phyloP scores from a whole-genome alignment of 2,797 vertebrate genomes.

The Rhyacichthys aspro region DNA sequence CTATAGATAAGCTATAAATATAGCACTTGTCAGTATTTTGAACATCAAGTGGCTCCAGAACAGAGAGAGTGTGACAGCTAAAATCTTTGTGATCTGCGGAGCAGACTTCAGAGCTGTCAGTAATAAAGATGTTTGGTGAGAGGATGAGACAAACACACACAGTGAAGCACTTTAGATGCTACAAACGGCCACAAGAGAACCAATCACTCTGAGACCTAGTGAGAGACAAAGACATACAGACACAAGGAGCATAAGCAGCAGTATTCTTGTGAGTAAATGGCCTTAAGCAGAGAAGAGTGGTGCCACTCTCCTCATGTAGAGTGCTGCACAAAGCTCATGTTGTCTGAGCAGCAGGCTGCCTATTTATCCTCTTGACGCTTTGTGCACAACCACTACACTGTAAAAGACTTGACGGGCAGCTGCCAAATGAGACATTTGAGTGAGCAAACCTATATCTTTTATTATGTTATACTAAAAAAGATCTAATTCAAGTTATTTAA shows the following conservation, averaged over 20 bases:
- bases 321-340: conserved; percentile 61
- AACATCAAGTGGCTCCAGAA: conserved; percentile 61
- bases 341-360: conserved; percentile 57
- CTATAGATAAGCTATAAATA: conserved; percentile 72
- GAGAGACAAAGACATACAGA: conserved; percentile 59
- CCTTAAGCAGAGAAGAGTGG: conserved; percentile 69
- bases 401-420: conserved; percentile 38
- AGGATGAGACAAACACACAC: conserved; percentile 42
- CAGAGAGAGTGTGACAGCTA: conserved; percentile 56
- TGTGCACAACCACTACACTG: conserved; percentile 34
- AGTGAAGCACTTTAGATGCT: conserved; percentile 66
- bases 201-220: conserved; percentile 58
- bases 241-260: conserved; percentile 52
- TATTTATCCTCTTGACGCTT: conserved; percentile 63
- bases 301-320: conserved; percentile 61
- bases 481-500: no score
- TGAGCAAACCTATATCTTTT: conserved; percentile 1
- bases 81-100: conserved; percentile 41
- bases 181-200: conserved; percentile 62
- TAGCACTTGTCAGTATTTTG: conserved; percentile 63
- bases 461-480: no score
- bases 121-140: conserved; percentile 61
- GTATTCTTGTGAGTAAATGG: conserved; percentile 63
- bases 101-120: conserved; percentile 47
- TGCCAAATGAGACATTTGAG: conserved; percentile 23